Conservation (phyloP, 2,888 invertebrate species). For the Allophyes oxyacanthae region DNA sequence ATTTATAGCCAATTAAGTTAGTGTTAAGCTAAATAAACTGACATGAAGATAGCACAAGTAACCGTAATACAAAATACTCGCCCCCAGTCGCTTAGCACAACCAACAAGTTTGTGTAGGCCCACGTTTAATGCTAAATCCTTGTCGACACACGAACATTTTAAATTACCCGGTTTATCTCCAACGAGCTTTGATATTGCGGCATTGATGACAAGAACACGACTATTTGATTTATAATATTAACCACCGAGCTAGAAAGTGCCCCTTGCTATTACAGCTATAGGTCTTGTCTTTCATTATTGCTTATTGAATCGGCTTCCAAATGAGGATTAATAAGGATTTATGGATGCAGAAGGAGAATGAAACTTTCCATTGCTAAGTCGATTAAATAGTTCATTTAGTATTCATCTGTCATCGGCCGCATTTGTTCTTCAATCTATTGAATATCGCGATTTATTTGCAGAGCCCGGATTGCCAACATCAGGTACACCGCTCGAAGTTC, state of each 20-base stretch:
- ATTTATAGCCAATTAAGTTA: slow-evolving; percentile 88
- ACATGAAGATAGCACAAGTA: slow-evolving; percentile 81
- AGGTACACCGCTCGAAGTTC: slow-evolving; percentile 32
- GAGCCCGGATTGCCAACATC: slow-evolving; percentile 18
- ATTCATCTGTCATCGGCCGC: slow-evolving; percentile 72
- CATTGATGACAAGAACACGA: slow-evolving; percentile 80
- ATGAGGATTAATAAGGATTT: slow-evolving; percentile 84
- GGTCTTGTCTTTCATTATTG: slow-evolving; percentile 75
- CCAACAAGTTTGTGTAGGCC: slow-evolving; percentile 68
- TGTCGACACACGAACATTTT: slow-evolving; percentile 67
- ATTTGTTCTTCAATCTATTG: slow-evolving; percentile 71
- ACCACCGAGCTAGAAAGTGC: slow-evolving; percentile 72
- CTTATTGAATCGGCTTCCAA: slow-evolving; percentile 79
- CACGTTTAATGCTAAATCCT: slow-evolving; percentile 60
- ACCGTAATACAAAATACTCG: slow-evolving; percentile 75
- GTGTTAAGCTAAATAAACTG: slow-evolving; percentile 86
- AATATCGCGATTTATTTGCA: slow-evolving; percentile 49
- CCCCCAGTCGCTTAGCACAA: slow-evolving; percentile 58
- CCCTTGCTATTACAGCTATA: slow-evolving; percentile 70
- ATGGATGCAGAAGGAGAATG: slow-evolving; percentile 69
- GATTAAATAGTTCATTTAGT: slow-evolving; percentile 70
- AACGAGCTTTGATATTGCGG: slow-evolving; percentile 74
- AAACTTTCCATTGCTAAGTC: slow-evolving; percentile 66
- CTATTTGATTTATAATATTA: slow-evolving; percentile 80
- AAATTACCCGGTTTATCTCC: slow-evolving; percentile 73